Base-by-base conservation (phyloP, 2,888 invertebrate species). In the Leucoma salicis region DNA sequence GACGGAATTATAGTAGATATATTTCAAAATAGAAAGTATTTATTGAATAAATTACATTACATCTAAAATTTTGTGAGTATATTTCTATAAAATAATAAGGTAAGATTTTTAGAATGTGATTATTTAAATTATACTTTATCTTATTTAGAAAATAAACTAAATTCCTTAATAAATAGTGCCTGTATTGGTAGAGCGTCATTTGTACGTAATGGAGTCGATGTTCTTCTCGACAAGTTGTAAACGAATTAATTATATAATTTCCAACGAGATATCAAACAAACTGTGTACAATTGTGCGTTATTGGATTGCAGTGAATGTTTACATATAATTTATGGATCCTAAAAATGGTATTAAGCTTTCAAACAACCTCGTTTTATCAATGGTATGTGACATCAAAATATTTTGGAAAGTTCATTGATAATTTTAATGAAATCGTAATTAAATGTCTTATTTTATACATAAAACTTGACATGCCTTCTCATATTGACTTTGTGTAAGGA, bases 191-290 rank as follows among this genome's bases (percentile, higher is more conserved):
- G 82, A 90, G 92, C 92, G 91, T 91, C 91, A 91, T 89, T 91
- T 88, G 90, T 92, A 90, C 91, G 92, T 91, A 91, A 92, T 92
- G 92, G 92, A 91, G 92, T 90, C 91, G 86, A 90, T 75, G 76
- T 82, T 80, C 74, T 72, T 62, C 74, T 73, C 70, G 60, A 75
- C 63, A 61, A 77, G 66, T 78, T 74, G 62, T 76, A 72, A 73
- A 71, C 76, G 60, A 70, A 68, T 61, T 65, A 69, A 71, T 77
- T 75, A 65, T 62, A 57, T 63, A 58, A 66, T 74, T 78, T 70
- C 56, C 47, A 44, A 53, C 49, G 61, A 76, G 77, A 75, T 78
- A 75, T 78, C 78, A 81, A 73, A 67, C 77, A 78, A 80, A 74
- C 69, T 70, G 59, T 64, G 68, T 65, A 57, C 63, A 66, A 63